Evolutionary conservation across 2,888 invertebrate species (phyloP).

Genomic region (Pammene fasciana): DNA sequence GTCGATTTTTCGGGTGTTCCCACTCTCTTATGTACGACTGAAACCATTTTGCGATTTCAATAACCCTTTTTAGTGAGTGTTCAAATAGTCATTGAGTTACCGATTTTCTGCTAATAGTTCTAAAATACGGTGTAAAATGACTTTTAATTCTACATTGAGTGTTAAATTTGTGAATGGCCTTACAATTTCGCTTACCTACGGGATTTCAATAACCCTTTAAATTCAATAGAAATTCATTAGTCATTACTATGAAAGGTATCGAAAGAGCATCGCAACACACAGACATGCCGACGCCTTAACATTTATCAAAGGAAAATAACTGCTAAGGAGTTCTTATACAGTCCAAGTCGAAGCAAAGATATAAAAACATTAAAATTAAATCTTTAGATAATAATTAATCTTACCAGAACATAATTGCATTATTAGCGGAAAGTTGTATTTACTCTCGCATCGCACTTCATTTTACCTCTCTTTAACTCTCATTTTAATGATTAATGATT

Average conservation of each 20-base stretch:
- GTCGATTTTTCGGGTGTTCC: constrained; percentile 55
- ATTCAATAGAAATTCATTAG: constrained; percentile 62
- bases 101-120: constrained; percentile 41
- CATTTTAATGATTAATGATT: constrained; percentile 79
- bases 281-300: constrained; percentile 61
- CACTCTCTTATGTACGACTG: constrained; percentile 62
- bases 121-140: constrained; percentile 54
- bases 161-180: constrained; percentile 61
- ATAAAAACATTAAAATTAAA: constrained; percentile 28
- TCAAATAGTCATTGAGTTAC: constrained; percentile 16
- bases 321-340: constrained; percentile 43
- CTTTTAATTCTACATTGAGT: constrained; percentile 58
- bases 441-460: constrained; percentile 76
- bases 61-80: constrained; percentile 46
- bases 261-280: constrained; percentile 18
- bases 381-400: constrained; percentile 70
- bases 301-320: constrained; percentile 46
- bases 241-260: constrained; percentile 46
- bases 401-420: constrained; percentile 70
- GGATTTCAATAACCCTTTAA: constrained; percentile 49
- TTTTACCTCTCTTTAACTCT: constrained; percentile 83
- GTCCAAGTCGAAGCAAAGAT: neutral
- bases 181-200: constrained; percentile 45
- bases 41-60: constrained; percentile 43
- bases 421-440: constrained; percentile 73